Evolutionary conservation across 2,797 vertebrate species (phyloP).

Genomic region (Enteromius treurensis): DNA sequence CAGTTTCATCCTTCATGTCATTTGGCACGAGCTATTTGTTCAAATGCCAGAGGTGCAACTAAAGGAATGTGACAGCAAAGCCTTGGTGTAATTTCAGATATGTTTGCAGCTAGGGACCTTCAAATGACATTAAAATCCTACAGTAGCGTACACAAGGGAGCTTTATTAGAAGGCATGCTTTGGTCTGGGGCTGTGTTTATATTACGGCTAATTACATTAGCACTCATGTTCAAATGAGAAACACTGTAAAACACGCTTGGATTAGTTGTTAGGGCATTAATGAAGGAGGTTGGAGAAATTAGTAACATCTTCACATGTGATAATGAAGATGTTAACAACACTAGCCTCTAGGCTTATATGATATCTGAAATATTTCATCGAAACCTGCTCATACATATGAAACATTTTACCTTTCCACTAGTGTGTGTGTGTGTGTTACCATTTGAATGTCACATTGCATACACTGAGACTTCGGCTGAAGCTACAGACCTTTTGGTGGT

Average conservation of each 20-base stretch:
- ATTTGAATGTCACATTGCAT: not conserved
- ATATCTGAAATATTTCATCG: not conserved
- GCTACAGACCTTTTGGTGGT: constrained; percentile 14
- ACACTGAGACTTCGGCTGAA: not conserved
- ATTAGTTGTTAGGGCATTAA: not conserved
- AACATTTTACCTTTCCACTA: not conserved
- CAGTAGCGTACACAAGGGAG: constrained; percentile 5
- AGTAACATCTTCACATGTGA: not conserved
- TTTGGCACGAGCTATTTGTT: not conserved
- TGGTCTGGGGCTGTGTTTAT: not conserved
- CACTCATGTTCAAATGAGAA: not conserved
- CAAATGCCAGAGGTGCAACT: not conserved
- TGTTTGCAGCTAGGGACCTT: constrained; percentile 23
- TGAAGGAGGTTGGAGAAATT: not conserved
- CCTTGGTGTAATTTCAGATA: constrained; percentile 17
- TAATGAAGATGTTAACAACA: too few species aligned
- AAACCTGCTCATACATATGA: not conserved
- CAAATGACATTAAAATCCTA: constrained; percentile 24
- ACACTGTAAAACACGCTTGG: not conserved
- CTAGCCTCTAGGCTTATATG: not conserved
- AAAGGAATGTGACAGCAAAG: constrained; percentile 40
- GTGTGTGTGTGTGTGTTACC: not conserved
- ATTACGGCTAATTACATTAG: not conserved
- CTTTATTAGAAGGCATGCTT: not conserved
- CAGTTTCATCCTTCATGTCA: constrained; percentile 14